A percentile compares a stretch with the other conserved stretches of the same genome.
Conservation (phyloP, 2,888 invertebrate genomes). For the Oligia strigilis region DNA sequence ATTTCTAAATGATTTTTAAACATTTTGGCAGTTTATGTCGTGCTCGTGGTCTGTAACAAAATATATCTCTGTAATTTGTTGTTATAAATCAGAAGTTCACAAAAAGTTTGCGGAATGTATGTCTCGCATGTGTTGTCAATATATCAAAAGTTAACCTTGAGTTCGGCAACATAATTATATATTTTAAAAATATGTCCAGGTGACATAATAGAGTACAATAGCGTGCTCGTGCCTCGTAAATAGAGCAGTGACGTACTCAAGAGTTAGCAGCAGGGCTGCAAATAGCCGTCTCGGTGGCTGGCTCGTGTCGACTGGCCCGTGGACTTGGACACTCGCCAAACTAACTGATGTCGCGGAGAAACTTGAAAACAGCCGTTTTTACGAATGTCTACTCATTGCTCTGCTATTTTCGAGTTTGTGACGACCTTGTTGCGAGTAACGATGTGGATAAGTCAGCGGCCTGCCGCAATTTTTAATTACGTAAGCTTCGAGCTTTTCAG, state of each 20-base stretch:
- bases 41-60: slow-evolving; percentile 94
- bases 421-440: slow-evolving; percentile 86
- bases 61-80: slow-evolving; percentile 41
- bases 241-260: slow-evolving; percentile 87
- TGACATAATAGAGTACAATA: slow-evolving; percentile 87
- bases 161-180: slow-evolving; percentile 64
- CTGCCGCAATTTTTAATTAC: slow-evolving; percentile 82
- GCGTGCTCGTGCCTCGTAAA: slow-evolving; percentile 83
- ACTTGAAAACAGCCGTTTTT: slow-evolving; percentile 87
- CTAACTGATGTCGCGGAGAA: slow-evolving; percentile 79
- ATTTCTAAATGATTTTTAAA: slow-evolving; percentile 98
- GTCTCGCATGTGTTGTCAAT: slow-evolving; percentile 40
- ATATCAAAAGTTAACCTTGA: slow-evolving; percentile 78
- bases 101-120: slow-evolving; percentile 19
- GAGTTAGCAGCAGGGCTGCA: slow-evolving; percentile 84
- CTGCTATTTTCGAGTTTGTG: slow-evolving; percentile 85
- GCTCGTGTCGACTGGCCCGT: slow-evolving; percentile 85
- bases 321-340: slow-evolving; percentile 84
- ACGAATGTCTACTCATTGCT: slow-evolving; percentile 86
- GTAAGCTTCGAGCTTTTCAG: slow-evolving; percentile 69
- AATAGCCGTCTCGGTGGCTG: slow-evolving; percentile 86
- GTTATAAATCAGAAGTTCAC: background rate
- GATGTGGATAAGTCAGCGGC: slow-evolving; percentile 81
- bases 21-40: slow-evolving; percentile 94
- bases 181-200: slow-evolving; percentile 78